Evolutionary conservation across 2,888 invertebrate species (phyloP).

Genomic region (Drosophila niveifrons): DNA sequence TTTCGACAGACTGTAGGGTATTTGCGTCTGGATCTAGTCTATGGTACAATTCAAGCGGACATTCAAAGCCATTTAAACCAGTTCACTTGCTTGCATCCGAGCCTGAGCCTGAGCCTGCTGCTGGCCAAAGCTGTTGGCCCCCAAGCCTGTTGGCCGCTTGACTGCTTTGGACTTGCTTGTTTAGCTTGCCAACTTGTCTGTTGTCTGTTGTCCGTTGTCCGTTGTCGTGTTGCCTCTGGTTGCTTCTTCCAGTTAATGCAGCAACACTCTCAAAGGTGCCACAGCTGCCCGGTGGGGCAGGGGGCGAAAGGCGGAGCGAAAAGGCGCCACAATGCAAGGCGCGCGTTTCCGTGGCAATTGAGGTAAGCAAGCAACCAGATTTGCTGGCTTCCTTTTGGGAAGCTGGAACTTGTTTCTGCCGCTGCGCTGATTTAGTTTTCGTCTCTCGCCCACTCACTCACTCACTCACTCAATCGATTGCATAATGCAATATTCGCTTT

Average conservation of each 20-base stretch:
- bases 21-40: conserved; percentile 18
- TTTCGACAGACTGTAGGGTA: not conserved
- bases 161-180: conserved; percentile 5
- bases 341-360: conserved; percentile 71
- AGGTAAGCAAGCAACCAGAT: conserved; percentile 30
- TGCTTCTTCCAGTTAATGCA: conserved; percentile 46
- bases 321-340: conserved; percentile 8
- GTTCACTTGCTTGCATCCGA: conserved; percentile 51
- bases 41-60: conserved; percentile 20
- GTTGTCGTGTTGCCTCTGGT: conserved; percentile 11
- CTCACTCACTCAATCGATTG: conserved; percentile 30
- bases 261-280: conserved; percentile 27
- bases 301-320: too few relatives aligned
- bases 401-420: conserved; percentile 45
- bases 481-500: conserved; percentile 54
- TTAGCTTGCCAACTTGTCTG: too few relatives aligned
- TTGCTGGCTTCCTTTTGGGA: conserved; percentile 47
- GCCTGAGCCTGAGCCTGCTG: conserved; percentile 22
- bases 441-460: conserved; percentile 39
- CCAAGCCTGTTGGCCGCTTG: conserved; percentile 20
- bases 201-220: conserved; percentile 16
- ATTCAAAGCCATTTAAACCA: conserved; percentile 64
- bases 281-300: conserved; percentile 3
- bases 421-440: conserved; percentile 74
- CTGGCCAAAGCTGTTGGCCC: conserved; percentile 8